Percentiles rank a stretch among this genome's conserved stretches.
Evolutionary conservation across 2,888 invertebrate species (phyloP).

Genomic region (Cryptus viduatorius): DNA sequence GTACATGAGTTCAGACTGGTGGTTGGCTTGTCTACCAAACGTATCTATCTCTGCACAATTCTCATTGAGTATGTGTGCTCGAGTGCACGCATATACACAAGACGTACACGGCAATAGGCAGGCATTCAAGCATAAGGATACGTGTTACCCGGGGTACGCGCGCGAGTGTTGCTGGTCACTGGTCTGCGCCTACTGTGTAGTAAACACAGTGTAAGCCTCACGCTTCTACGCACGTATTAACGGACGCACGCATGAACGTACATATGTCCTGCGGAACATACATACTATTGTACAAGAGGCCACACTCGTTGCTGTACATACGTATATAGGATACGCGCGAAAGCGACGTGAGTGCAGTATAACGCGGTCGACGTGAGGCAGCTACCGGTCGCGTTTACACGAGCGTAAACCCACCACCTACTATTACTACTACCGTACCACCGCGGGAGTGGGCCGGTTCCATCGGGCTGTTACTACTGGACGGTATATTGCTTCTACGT

Average conservation of each 20-base stretch:
- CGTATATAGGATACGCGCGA: slow-evolving; percentile 29
- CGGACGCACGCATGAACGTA: slow-evolving; percentile 55
- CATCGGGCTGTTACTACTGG: slow-evolving; percentile 39
- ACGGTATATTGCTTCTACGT: neutral
- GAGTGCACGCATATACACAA: slow-evolving; percentile 15
- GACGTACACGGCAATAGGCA: slow-evolving; percentile 52
- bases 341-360: slow-evolving; percentile 54
- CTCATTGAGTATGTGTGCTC: slow-evolving; percentile 22
- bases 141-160: slow-evolving; percentile 48
- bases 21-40: slow-evolving; percentile 34
- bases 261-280: slow-evolving; percentile 30
- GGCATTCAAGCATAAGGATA: slow-evolving; percentile 60
- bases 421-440: slow-evolving; percentile 25
- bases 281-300: slow-evolving; percentile 29
- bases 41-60: slow-evolving; percentile 24
- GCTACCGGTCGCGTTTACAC: slow-evolving; percentile 73
- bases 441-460: slow-evolving; percentile 16
- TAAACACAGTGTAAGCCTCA: slow-evolving; percentile 53
- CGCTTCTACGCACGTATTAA: slow-evolving; percentile 61
- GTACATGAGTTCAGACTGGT: slow-evolving; percentile 51
- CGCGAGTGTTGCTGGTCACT: slow-evolving; percentile 38
- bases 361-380: slow-evolving; percentile 72
- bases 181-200: slow-evolving; percentile 40
- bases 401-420: slow-evolving; percentile 67
- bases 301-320: slow-evolving; percentile 4